Evolutionary conservation across 2,113 vertebrate genomes (phyloP).

Genomic region (Amia ocellicauda): DNA sequence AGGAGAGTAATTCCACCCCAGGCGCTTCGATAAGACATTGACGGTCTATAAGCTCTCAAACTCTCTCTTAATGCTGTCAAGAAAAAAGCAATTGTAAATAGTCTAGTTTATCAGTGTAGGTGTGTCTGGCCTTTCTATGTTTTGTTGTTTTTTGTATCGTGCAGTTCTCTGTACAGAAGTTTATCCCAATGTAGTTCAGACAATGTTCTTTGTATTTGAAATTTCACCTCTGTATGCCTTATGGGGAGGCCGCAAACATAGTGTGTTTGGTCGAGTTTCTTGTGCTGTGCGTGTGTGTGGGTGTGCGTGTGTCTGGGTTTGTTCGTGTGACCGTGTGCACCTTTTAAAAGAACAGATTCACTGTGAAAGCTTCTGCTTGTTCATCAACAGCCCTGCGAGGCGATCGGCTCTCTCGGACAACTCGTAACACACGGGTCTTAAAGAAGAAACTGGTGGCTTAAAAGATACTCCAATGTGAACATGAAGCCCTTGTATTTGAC

Average conservation of each 20-base stretch:
- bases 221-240: slow-evolving; percentile 68
- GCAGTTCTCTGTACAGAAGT: neutral
- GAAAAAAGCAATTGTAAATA: neutral
- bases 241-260: slow-evolving; percentile 41
- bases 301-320: slow-evolving; percentile 30
- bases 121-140: neutral
- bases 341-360: slow-evolving; percentile 51
- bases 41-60: too few relatives aligned
- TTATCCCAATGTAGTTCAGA: slow-evolving; percentile 29
- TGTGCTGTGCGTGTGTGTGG: slow-evolving; percentile 28
- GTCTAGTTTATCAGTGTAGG: neutral
- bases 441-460: too few relatives aligned
- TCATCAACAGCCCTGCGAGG: slow-evolving; percentile 11
- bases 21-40: too few relatives aligned
- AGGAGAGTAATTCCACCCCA: too few relatives aligned
- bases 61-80: too few relatives aligned
- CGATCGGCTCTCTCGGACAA: neutral
- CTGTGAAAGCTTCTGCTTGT: slow-evolving; percentile 53
- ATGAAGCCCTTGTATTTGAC: too few relatives aligned
- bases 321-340: slow-evolving; percentile 14
- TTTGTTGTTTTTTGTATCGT: neutral
- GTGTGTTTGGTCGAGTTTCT: slow-evolving; percentile 13
- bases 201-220: slow-evolving; percentile 26
- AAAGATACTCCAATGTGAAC: too few relatives aligned
- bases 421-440: too few relatives aligned